Conservation (phyloP, 64 coral and sea anemone species). For the Cladopsammia gracilis region DNA sequence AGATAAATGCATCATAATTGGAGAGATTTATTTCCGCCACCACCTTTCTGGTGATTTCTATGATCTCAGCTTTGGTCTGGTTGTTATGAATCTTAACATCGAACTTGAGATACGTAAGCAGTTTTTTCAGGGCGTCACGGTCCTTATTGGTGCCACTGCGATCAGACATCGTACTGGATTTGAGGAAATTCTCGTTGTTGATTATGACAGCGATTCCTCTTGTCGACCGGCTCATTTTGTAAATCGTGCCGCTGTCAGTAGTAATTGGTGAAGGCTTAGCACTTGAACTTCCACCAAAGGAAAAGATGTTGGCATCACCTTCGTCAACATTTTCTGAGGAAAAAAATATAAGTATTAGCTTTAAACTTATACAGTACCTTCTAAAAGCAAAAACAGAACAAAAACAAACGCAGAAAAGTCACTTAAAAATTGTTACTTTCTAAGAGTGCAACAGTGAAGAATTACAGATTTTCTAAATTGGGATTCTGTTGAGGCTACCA, state of each 20-base stretch:
- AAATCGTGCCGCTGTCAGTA: slow-evolving; percentile 61
- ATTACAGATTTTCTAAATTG: too few species aligned
- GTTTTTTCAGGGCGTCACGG: slow-evolving; percentile 74
- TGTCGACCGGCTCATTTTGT: slow-evolving; percentile 75
- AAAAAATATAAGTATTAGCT: not conserved
- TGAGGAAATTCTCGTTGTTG: slow-evolving; percentile 89
- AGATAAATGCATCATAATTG: slow-evolving; percentile 82
- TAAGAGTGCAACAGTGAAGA: too few species aligned
- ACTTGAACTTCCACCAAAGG: not conserved
- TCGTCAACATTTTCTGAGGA: slow-evolving; percentile 10
- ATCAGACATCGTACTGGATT: slow-evolving; percentile 77
- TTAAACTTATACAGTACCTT: too few species aligned
- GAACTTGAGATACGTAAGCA: slow-evolving; percentile 72
- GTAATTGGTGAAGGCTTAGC: not conserved
- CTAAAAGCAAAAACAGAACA: too few species aligned
- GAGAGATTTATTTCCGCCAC: slow-evolving; percentile 68
- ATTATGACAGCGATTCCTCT: slow-evolving; percentile 94
- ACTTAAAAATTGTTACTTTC: too few species aligned
- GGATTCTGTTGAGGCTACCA: too few species aligned
- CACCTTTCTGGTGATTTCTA: slow-evolving; percentile 66
- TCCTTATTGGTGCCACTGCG: slow-evolving; percentile 96
- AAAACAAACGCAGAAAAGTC: too few species aligned
- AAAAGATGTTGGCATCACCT: slow-evolving; percentile 22
- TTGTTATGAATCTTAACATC: slow-evolving; percentile 81
- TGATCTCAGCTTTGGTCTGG: slow-evolving; percentile 66